Percentiles rank a stretch among this genome's conserved stretches.
phyloP scores from a whole-genome alignment of 2,113 vertebrate genomes.

The Pteronura brasiliensis region DNA sequence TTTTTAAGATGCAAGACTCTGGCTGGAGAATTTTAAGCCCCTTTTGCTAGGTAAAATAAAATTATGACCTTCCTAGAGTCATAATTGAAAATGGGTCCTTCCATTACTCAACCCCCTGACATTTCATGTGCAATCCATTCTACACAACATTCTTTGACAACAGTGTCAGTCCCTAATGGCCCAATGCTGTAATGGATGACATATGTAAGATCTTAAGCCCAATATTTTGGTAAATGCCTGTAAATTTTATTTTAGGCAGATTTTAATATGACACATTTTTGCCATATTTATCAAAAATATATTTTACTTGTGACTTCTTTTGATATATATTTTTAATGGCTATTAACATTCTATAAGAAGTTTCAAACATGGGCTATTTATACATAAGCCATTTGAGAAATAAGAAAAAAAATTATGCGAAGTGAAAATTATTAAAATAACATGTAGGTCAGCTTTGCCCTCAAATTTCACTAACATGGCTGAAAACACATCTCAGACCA shows the following conservation, averaged over 20 bases:
- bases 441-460: background rate
- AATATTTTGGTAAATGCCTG: background rate
- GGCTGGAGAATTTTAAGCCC: background rate
- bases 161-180: background rate
- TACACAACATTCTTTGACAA: background rate
- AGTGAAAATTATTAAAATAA: slow-evolving; percentile 33
- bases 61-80: background rate
- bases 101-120: background rate
- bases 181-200: background rate
- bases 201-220: background rate
- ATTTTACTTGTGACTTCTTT: background rate
- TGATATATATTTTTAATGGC: background rate
- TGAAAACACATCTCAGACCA: background rate
- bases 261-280: background rate
- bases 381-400: background rate
- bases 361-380: background rate
- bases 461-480: background rate
- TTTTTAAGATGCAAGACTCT: background rate
- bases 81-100: background rate
- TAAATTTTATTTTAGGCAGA: background rate
- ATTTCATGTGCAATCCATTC: background rate
- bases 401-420: background rate
- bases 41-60: background rate
- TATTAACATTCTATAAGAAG: background rate
- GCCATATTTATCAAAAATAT: background rate